A percentile compares a stretch with the other conserved stretches of the same genome.
These are phyloP conservation scores for Xenus cinereus DNA, from an alignment of 2,113 vertebrate genomes.

Conservation along the genomic window DNA sequence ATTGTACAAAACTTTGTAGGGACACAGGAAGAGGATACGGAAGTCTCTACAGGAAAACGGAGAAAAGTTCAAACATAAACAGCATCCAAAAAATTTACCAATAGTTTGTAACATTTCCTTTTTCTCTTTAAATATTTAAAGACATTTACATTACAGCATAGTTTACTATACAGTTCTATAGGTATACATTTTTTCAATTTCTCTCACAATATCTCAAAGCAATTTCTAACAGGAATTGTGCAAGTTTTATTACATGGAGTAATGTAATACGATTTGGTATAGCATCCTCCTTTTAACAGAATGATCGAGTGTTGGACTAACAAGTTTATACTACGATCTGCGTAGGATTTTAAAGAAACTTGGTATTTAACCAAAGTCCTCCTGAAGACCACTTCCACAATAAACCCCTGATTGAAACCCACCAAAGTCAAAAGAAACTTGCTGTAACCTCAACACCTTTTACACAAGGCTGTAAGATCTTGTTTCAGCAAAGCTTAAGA, in stretches of 20 bases:
- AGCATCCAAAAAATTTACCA: slow-evolving; percentile 80
- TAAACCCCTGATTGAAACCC: neutral
- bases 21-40: slow-evolving; percentile 84
- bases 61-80: slow-evolving; percentile 83
- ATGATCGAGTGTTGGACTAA: neutral
- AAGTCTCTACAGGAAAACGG: slow-evolving; percentile 81
- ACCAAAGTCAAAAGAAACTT: neutral
- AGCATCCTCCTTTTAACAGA: neutral
- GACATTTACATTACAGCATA: neutral
- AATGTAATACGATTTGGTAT: neutral
- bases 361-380: neutral
- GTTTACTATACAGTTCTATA: neutral
- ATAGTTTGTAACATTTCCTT: slow-evolving; percentile 73
- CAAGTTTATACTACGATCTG: neutral
- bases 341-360: neutral
- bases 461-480: neutral
- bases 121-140: slow-evolving; percentile 20
- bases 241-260: neutral
- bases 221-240: neutral
- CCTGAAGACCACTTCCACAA: neutral
- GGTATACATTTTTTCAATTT: neutral
- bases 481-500: neutral
- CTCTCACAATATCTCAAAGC: neutral
- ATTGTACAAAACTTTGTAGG: slow-evolving; percentile 81
- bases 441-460: neutral